These are phyloP conservation scores for Andrena flavipes DNA, from an alignment of 2,888 invertebrate genomes.

Conservation along the genomic window DNA sequence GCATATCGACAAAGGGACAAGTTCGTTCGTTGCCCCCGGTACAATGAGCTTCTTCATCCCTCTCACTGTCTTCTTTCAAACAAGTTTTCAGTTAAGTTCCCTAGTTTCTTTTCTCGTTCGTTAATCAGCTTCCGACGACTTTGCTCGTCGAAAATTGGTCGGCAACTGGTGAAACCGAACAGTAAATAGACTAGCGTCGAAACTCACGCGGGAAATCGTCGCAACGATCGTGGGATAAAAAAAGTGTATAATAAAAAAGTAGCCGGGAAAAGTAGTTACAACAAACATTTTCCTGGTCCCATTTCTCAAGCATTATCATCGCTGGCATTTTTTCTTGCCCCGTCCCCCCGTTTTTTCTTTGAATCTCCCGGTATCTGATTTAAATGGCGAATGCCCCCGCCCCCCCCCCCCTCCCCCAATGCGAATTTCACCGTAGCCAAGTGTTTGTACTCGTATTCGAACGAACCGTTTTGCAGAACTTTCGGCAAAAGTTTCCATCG, in stretches of 20 bases:
- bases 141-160: background rate
- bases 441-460: constrained; percentile 52
- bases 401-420: background rate
- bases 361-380: constrained; percentile 41
- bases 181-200: constrained; percentile 19
- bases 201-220: constrained; percentile 28
- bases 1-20: background rate
- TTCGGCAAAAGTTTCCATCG: constrained; percentile 51
- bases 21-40: background rate
- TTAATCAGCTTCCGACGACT: background rate
- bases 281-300: constrained; percentile 77
- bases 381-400: constrained; percentile 47
- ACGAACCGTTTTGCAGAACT: constrained; percentile 45
- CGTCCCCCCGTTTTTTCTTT: background rate
- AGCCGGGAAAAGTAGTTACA: constrained; percentile 69
- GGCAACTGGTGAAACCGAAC: constrained; percentile 27
- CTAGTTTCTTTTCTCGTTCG: background rate
- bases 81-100: background rate
- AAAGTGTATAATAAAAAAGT: constrained; percentile 63
- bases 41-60: background rate
- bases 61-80: background rate
- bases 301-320: constrained; percentile 74
- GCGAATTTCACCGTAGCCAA: constrained; percentile 45
- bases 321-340: constrained; percentile 45
- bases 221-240: constrained; percentile 44